phyloP scores from a whole-genome alignment of 2,113 vertebrate species.

The Rhadina sibilatrix region DNA sequence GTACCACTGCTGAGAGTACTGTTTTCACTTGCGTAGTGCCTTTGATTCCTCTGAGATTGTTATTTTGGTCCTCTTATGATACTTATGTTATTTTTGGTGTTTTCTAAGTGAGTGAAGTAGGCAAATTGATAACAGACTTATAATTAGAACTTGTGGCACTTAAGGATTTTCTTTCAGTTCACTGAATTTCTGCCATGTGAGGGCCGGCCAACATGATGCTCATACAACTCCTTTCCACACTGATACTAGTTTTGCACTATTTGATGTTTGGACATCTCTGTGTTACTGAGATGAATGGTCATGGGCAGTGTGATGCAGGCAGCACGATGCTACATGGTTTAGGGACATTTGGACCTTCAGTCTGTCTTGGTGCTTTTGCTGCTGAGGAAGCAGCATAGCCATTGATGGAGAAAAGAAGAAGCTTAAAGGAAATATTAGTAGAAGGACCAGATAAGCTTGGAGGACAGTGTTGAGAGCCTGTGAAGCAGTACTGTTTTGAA shows the following conservation, averaged over 20 bases:
- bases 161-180: neutral
- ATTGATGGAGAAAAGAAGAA: neutral
- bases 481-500: neutral
- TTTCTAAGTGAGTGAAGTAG: neutral
- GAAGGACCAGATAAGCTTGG: neutral
- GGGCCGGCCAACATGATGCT: neutral
- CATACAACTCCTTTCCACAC: accelerated
- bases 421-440: neutral
- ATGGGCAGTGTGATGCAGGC: accelerated
- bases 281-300: neutral
- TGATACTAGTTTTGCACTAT: neutral
- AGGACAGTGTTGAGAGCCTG: neutral
- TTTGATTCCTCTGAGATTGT: neutral
- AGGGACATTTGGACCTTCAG: neutral
- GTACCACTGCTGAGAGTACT: neutral
- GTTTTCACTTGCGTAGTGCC: neutral
- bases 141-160: neutral
- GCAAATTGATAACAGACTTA: neutral
- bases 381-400: neutral
- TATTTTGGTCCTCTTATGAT: neutral
- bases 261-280: neutral
- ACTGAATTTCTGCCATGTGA: neutral
- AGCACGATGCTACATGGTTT: accelerated
- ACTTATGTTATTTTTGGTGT: neutral
- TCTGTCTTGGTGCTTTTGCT: neutral